Evolutionary conservation across 2,888 invertebrate species (phyloP).

Genomic region (Dendrolimus houi): DNA sequence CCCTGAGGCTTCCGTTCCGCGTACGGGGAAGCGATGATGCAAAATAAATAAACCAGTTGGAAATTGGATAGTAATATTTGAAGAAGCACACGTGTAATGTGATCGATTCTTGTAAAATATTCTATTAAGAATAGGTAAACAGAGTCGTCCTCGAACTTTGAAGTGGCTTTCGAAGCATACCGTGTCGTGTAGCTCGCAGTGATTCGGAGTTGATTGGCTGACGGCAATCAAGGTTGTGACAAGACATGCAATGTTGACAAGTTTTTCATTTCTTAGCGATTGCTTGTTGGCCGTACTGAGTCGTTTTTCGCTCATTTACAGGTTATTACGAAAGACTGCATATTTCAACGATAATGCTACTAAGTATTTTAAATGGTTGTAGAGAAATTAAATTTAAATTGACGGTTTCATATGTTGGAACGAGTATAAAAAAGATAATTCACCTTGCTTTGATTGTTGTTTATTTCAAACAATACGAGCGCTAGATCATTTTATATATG

Average conservation of each 20-base stretch:
- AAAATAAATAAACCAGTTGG: slow-evolving; percentile 7
- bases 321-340: too few species aligned
- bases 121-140: slow-evolving; percentile 19
- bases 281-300: not conserved
- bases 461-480: too few species aligned
- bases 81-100: slow-evolving; percentile 25
- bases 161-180: slow-evolving; percentile 14
- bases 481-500: too few species aligned
- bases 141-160: slow-evolving; percentile 29
- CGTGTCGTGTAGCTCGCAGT: slow-evolving; percentile 14
- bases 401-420: too few species aligned
- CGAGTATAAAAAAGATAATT: too few species aligned
- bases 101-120: slow-evolving; percentile 33
- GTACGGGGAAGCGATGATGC: slow-evolving; percentile 1
- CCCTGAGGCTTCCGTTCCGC: not conserved
- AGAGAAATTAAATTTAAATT: too few species aligned
- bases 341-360: too few species aligned
- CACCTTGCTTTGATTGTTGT: too few species aligned
- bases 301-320: too few species aligned
- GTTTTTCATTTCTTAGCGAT: not conserved
- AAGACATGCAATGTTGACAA: slow-evolving; percentile 3
- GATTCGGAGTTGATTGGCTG: slow-evolving; percentile 25
- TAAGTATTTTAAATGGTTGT: too few species aligned
- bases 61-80: slow-evolving; percentile 20
- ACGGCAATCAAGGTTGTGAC: slow-evolving; percentile 16